A percentile compares a stretch with the other conserved stretches of the same genome.
These are phyloP conservation scores for Papilio aristodemus DNA, from an alignment of 1,140 invertebrate genomes.

Conservation along the genomic window DNA sequence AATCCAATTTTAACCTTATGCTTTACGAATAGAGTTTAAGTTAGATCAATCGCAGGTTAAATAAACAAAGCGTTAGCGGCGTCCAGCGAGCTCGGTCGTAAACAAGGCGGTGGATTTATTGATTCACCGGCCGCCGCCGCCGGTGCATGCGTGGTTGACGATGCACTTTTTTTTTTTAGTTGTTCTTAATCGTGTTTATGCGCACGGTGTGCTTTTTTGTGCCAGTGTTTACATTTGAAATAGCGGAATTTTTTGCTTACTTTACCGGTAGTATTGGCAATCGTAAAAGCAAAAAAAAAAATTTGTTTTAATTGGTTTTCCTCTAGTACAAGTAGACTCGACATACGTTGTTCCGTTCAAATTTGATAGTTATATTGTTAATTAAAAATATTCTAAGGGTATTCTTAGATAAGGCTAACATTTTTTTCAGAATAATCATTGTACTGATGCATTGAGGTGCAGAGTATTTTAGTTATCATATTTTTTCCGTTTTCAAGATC, in stretches of 20 bases:
- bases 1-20: conserved; percentile 9
- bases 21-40: not conserved
- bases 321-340: no score
- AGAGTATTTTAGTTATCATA: no score
- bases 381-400: no score
- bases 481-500: no score
- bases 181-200: conserved; percentile 10
- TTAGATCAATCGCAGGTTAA: not conserved
- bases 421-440: no score
- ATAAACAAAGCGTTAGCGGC: conserved; percentile 12
- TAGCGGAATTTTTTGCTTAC: not conserved
- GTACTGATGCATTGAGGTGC: no score
- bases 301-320: no score
- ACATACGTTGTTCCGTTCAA: no score
- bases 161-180: conserved; percentile 21
- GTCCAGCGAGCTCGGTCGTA: conserved; percentile 22
- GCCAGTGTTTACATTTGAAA: conserved; percentile 17
- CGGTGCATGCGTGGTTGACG: conserved; percentile 23
- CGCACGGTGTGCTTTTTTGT: not conserved
- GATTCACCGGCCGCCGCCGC: conserved; percentile 7
- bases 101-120: conserved; percentile 18
- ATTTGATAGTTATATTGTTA: no score
- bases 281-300: not conserved
- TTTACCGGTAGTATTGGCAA: not conserved
- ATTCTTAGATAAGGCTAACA: no score